Evolutionary conservation across 2,113 vertebrate species (phyloP).

Genomic region (Chaetorhynchus papuensis): DNA sequence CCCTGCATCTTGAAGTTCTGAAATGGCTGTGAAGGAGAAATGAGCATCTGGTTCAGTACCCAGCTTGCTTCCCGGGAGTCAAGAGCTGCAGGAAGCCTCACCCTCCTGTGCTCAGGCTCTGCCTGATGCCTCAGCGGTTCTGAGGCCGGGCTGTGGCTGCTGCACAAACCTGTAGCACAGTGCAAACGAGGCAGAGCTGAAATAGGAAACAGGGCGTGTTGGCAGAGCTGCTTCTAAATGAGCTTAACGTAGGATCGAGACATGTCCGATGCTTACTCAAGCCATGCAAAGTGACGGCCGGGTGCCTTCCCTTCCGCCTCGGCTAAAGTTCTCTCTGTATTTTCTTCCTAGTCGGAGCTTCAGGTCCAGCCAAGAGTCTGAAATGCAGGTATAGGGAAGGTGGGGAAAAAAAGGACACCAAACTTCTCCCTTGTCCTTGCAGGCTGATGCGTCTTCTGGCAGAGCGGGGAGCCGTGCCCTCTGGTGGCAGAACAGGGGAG

Average conservation of each 20-base stretch:
- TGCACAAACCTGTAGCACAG: background rate
- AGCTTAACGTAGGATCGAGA: accelerated
- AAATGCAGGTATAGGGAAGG: background rate
- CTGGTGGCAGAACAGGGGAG: background rate
- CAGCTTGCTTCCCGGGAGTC: background rate
- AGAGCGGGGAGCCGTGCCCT: background rate
- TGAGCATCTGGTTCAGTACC: background rate
- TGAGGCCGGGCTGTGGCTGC: background rate
- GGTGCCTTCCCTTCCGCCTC: background rate
- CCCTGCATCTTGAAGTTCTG: background rate
- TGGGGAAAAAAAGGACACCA: background rate
- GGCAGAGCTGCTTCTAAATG: background rate
- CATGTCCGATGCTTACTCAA: background rate
- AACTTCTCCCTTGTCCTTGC: background rate
- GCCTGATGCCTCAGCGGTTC: background rate
- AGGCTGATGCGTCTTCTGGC: background rate
- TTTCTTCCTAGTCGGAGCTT: background rate
- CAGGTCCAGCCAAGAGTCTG: background rate
- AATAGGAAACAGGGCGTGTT: background rate
- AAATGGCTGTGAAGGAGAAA: background rate
- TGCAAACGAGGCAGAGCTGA: background rate
- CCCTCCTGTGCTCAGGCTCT: accelerated
- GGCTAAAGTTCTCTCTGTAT: background rate
- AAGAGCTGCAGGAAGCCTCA: background rate
- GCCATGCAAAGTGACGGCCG: accelerated